These are phyloP conservation scores for Molossus alvarezi DNA, from an alignment of 2,797 vertebrate genomes.

Conservation along the genomic window DNA sequence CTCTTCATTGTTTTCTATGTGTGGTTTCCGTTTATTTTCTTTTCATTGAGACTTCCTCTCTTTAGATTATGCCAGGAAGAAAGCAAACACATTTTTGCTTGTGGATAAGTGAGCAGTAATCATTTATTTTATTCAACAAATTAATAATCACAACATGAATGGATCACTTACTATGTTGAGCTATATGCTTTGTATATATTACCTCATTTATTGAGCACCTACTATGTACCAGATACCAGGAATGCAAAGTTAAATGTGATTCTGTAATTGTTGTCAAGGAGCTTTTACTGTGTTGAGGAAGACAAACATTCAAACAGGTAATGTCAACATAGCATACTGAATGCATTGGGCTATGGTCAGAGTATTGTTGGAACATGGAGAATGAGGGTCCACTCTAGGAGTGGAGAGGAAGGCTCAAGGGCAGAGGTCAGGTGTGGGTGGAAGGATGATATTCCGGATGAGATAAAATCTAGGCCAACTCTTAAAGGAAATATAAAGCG, in stretches of 20 bases:
- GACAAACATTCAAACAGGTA: neutral
- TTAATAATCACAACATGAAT: neutral
- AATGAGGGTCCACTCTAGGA: no score
- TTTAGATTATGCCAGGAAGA: neutral
- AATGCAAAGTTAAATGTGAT: neutral
- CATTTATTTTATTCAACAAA: neutral
- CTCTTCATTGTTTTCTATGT: neutral
- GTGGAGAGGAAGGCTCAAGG: neutral
- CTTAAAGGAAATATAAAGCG: neutral
- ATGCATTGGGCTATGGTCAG: neutral
- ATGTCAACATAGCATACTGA: fast-evolving
- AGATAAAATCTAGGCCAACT: neutral
- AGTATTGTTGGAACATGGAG: neutral
- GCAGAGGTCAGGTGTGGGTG: neutral
- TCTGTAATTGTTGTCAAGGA: neutral
- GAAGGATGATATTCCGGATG: no score
- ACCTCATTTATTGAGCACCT: neutral
- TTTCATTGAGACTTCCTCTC: neutral
- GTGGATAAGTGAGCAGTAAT: neutral
- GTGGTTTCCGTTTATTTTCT: neutral
- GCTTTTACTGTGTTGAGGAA: neutral
- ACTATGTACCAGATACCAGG: neutral
- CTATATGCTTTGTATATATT: neutral
- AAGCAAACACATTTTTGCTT: neutral
- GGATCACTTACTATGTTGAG: neutral